Percentiles rank a stretch among this genome's conserved stretches.
phyloP scores from a whole-genome alignment of 1,140 invertebrate genomes.

The Hyles euphorbiae region DNA sequence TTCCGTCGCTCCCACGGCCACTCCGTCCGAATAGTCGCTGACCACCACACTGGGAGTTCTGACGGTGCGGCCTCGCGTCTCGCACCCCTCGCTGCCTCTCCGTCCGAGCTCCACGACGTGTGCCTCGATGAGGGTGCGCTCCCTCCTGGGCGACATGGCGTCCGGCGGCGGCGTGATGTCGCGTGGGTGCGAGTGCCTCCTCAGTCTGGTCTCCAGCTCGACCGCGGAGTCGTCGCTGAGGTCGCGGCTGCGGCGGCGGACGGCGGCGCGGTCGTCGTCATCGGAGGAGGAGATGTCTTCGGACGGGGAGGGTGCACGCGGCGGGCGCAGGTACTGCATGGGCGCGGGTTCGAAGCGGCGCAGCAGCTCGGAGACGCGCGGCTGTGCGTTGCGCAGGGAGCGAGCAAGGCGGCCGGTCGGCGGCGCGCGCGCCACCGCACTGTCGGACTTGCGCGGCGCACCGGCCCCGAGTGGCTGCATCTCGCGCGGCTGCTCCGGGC shows the following conservation, averaged over 20 bases:
- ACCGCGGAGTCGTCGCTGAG: slow-evolving; percentile 69
- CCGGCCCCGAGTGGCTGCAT: slow-evolving; percentile 23
- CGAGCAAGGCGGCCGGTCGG: slow-evolving; percentile 46
- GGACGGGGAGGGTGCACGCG: slow-evolving; percentile 47
- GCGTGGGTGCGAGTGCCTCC: slow-evolving; percentile 57
- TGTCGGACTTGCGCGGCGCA: slow-evolving; percentile 27
- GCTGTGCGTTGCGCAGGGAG: slow-evolving; percentile 48
- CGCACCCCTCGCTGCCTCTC: slow-evolving; percentile 62
- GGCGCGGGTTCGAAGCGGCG: slow-evolving; percentile 55
- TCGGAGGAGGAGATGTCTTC: slow-evolving; percentile 65
- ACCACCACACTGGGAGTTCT: slow-evolving; percentile 89
- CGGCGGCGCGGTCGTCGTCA: slow-evolving; percentile 62
- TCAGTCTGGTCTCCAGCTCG: slow-evolving; percentile 54
- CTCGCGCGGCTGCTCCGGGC: slow-evolving; percentile 36
- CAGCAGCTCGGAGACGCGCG: slow-evolving; percentile 58
- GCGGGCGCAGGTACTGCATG: slow-evolving; percentile 66
- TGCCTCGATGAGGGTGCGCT: slow-evolving; percentile 66
- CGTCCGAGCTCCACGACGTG: slow-evolving; percentile 62
- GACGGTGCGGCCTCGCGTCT: slow-evolving; percentile 77
- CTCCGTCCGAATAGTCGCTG: slow-evolving; percentile 88
- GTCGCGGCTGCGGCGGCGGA: slow-evolving; percentile 59
- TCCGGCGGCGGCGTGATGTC: slow-evolving; percentile 55
- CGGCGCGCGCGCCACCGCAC: slow-evolving; percentile 50
- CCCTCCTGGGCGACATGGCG: slow-evolving; percentile 51
- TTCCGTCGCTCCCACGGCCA: slow-evolving; percentile 78